Evolutionary conservation across 2,888 invertebrate species (phyloP), one percentile per base, ranked within the genome.

Genomic region (Perizoma affinitatum): DNA sequence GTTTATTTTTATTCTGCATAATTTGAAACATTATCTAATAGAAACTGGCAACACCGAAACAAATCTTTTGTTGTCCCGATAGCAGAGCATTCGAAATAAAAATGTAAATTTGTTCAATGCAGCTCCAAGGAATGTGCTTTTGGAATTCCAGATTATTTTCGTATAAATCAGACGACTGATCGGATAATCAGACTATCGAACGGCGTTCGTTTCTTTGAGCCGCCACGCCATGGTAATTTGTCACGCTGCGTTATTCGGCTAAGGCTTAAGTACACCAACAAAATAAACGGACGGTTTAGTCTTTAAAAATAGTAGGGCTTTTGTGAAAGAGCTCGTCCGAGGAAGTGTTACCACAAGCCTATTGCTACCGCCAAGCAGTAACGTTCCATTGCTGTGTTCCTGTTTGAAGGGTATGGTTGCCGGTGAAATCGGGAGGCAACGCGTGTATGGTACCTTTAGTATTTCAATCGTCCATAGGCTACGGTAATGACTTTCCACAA

Each of bases 71-170:
- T 80, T 82, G 80, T 83, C 77, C 70, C 75, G 80, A 83, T 82
- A 82, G 77, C 74, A 79, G n/a, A 5, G 82, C 77, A 80, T 80
- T 78, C 76, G 73, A 79, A 85, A 87, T 85, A 86, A 86, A 87
- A 86, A 87, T 87, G 84, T 81, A 87, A 87, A 87, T 87, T 80
- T 82, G 83, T 83, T 81, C 76, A 78, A 78, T 74, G 82, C 68
- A 79, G 80, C 73, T 69, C 70, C 66, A 66, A 70, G 64, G 79
- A 79, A 81, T 77, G 75, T 71, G 72, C 78, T 80, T 79, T 81
- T 78, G 75, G 74, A 74, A 83, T 86, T 78, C 80, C 65, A 74
- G 75, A 78, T 78, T 76, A 77, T 78, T 22, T 74, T 70, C 71
- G 74, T 72, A 75, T 77, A 81, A 22, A 80, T 81, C 80, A 78